These are phyloP conservation scores for Drosophila sordidula DNA, from an alignment of 2,888 invertebrate genomes.

Conservation along the genomic window DNA sequence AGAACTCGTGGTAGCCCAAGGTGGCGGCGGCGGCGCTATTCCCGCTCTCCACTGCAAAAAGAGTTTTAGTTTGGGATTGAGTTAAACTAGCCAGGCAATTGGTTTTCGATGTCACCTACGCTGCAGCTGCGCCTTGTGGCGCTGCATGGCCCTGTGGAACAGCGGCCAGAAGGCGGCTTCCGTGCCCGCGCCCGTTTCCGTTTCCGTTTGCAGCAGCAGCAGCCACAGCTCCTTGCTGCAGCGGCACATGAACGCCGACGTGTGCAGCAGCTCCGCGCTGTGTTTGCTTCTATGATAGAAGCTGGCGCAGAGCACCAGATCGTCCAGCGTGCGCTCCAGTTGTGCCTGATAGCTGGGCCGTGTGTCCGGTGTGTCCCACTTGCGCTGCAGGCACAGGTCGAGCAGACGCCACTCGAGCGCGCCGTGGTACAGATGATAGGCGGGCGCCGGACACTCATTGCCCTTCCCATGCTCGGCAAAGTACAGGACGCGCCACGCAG, in stretches of 20 bases:
- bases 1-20: constrained; percentile 76
- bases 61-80: not conserved
- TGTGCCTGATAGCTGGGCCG: constrained; percentile 50
- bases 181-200: not conserved
- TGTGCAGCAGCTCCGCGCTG: constrained; percentile 84
- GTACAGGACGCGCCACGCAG: constrained; percentile 75
- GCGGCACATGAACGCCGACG: constrained; percentile 86
- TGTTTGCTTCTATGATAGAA: constrained; percentile 81
- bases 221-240: constrained; percentile 88
- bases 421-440: constrained; percentile 84
- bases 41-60: constrained; percentile 26
- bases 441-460: constrained; percentile 81
- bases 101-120: constrained; percentile 24
- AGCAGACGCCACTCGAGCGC: constrained; percentile 84
- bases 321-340: constrained; percentile 69
- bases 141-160: constrained; percentile 83
- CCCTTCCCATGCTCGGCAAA: constrained; percentile 81
- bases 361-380: not conserved
- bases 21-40: constrained; percentile 5
- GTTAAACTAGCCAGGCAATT: not conserved
- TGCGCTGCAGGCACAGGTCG: constrained; percentile 76
- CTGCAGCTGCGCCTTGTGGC: constrained; percentile 65
- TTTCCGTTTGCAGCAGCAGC: constrained; percentile 82
- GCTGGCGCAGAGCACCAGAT: constrained; percentile 72
- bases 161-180: constrained; percentile 85